Evolutionary conservation across 53 echinoderm and acorn worm genomes (phyloP), one percentile per base, ranked within the genome.

Genomic region (Echinometra lucunter): DNA sequence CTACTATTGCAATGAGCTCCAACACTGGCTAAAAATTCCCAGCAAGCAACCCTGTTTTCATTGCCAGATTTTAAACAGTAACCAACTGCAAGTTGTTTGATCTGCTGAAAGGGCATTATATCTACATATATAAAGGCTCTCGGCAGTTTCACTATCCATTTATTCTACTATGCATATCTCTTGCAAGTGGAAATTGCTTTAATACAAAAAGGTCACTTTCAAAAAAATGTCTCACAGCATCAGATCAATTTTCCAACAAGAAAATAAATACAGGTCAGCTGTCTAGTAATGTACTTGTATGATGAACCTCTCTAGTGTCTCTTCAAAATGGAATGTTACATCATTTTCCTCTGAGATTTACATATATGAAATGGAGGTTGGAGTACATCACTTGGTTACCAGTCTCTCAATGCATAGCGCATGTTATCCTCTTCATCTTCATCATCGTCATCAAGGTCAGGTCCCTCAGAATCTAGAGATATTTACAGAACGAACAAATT

Each of bases 361-460:
- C 15, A 35, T 19, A 42, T 2, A 72, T 8, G 35, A 15, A 78
- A 7, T 78, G 42, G 38, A 40, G 69, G 8, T 12, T 13, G 11
- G 0, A 69, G 30, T 6, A 21, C 78, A 78, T 78, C 78, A 21
- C 17, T 63, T 10, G 66, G 53, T 56, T 66, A 81, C 95, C 96
- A 95, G 57, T 66, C 66, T 16, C 91, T 74, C 53, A 96, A 89
- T 87, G 95, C 44, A 87, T 95, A 96, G 66, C 95, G 95, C 0
- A 93, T 83, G 58, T 96, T 90, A 57, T 95, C 96, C 44, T 91
- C 95, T 44, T 96, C 95, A 25, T 94, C 93, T 12, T 96, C 95
- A 56, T 96, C 95, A 38, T 93, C 85, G 19, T 94, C 66, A 90
- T 63, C 66, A 57, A 40, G 12, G 63, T 90, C 66, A 49, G 88